These are phyloP conservation scores for Palythoa grandis DNA, from an alignment of 92 coral and sea anemone species.

Conservation along the genomic window DNA sequence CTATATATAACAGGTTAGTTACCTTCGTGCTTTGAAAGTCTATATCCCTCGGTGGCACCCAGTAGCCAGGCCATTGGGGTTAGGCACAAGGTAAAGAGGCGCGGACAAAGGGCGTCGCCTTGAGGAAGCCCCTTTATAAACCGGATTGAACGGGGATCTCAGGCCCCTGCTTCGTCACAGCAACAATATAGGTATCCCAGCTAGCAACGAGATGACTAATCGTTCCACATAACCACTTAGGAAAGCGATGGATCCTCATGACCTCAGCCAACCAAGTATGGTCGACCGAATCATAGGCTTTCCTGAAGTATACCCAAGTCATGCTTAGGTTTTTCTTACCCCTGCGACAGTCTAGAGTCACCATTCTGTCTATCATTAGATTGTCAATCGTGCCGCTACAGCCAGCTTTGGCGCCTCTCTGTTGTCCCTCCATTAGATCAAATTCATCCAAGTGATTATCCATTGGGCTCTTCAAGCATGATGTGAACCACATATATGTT, in stretches of 20 bases:
- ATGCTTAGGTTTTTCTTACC: not conserved
- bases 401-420: slow-evolving; percentile 55
- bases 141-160: not conserved
- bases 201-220: not conserved
- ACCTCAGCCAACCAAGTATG: slow-evolving; percentile 38
- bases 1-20: too few species aligned
- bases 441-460: slow-evolving; percentile 44
- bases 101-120: too few species aligned
- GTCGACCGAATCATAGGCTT: slow-evolving; percentile 31
- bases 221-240: too few species aligned
- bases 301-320: slow-evolving; percentile 61
- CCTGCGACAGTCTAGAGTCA: slow-evolving; percentile 37
- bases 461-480: slow-evolving; percentile 50
- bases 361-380: slow-evolving; percentile 59
- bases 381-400: slow-evolving; percentile 67
- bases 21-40: too few species aligned
- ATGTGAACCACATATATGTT: slow-evolving; percentile 56
- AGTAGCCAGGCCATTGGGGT: too few species aligned
- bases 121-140: too few species aligned
- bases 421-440: slow-evolving; percentile 53
- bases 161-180: too few species aligned
- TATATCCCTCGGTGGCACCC: too few species aligned
- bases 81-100: too few species aligned
- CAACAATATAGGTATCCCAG: not conserved
- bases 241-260: not conserved